A percentile compares a stretch with the other conserved stretches of the same genome.
Conservation (phyloP, 2,797 vertebrate species). For the Catostomus latipinnis region DNA sequence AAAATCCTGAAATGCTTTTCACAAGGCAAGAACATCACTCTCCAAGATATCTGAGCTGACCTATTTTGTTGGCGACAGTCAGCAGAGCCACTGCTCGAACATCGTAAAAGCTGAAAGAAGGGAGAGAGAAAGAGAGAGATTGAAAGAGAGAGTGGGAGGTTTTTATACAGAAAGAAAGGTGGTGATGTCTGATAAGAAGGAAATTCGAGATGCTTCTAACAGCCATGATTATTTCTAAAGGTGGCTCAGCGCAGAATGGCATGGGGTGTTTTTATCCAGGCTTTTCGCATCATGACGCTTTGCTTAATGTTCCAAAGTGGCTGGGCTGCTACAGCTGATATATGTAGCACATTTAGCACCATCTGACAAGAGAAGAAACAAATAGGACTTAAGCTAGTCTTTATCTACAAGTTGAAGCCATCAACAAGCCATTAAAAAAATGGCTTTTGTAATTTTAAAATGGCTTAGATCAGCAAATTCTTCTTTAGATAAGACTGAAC, state of each 20-base stretch:
- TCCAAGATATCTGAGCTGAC: constrained; percentile 61
- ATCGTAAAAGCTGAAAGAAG: constrained; percentile 59
- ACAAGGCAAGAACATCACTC: constrained; percentile 62
- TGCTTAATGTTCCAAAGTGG: constrained; percentile 19
- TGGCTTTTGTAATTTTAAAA: neutral
- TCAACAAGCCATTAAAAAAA: neutral
- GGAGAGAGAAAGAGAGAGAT: constrained; percentile 14
- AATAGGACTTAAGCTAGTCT: neutral
- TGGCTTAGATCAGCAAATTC: constrained; percentile 9
- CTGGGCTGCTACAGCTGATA: constrained; percentile 19
- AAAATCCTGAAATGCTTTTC: constrained; percentile 62
- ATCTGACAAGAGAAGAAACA: neutral
- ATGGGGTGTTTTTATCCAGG: constrained; percentile 37
- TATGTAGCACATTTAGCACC: constrained; percentile 33
- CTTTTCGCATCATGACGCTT: constrained; percentile 34
- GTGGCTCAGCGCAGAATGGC: constrained; percentile 41
- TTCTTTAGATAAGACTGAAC: neutral
- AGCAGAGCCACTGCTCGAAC: constrained; percentile 61
- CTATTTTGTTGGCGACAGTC: constrained; percentile 71
- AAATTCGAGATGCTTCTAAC: constrained; percentile 46
- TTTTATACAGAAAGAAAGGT: constrained; percentile 45
- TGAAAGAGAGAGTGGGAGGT: constrained; percentile 22
- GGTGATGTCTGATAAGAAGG: constrained; percentile 52
- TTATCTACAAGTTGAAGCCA: neutral
- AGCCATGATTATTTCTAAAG: constrained; percentile 46